Percentiles rank a stretch among this genome's conserved stretches.
Evolutionary conservation across 2,797 vertebrate species (phyloP).

Genomic region (Petrocephalus sullivani): DNA sequence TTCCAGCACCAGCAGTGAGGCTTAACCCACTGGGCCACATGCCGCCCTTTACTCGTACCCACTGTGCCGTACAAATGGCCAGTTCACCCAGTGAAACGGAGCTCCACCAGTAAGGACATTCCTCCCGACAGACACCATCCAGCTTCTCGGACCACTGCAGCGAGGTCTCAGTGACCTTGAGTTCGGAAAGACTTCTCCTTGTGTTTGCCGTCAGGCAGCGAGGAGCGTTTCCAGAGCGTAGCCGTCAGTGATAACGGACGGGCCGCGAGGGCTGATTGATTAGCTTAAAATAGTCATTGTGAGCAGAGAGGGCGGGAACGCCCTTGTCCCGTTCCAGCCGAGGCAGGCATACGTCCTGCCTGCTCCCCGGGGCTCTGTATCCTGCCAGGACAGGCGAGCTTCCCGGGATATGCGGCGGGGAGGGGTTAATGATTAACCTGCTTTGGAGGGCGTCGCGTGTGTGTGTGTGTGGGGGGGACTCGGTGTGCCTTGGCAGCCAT

Average conservation of each 20-base stretch:
- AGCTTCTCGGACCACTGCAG: background rate
- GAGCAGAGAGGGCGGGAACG: background rate
- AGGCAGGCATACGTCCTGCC: background rate
- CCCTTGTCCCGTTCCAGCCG: background rate
- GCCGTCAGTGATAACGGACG: background rate
- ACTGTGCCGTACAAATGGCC: background rate
- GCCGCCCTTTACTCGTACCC: background rate
- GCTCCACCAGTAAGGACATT: background rate
- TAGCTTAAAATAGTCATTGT: background rate
- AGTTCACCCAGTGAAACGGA: background rate
- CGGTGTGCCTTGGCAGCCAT: background rate
- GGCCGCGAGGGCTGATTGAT: background rate
- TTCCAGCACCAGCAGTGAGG: background rate
- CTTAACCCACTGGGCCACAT: background rate
- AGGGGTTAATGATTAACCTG: conserved; percentile 24
- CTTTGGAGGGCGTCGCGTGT: background rate
- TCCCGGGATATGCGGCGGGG: background rate
- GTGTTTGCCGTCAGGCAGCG: background rate
- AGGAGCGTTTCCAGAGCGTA: background rate
- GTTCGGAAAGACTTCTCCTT: background rate
- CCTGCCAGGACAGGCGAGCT: background rate
- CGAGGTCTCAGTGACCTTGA: background rate
- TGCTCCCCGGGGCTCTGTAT: background rate
- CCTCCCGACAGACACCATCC: background rate
- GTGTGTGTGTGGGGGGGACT: background rate